Conservation (phyloP, 2,797 vertebrate species). For the Gouania willdenowi region DNA sequence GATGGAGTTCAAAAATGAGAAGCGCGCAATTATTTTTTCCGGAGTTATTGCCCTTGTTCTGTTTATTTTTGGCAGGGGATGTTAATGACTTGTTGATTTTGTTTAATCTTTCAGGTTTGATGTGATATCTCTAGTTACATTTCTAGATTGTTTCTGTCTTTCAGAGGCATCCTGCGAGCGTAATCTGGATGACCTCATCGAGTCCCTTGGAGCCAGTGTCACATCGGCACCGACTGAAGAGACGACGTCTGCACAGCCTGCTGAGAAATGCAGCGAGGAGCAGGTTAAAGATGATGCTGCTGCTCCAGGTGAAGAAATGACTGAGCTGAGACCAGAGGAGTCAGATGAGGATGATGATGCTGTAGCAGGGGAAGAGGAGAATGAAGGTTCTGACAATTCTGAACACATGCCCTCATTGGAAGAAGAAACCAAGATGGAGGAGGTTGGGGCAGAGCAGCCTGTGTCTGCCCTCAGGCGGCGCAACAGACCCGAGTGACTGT, state of each 20-base stretch:
- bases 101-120: no score
- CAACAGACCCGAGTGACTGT: slow-evolving; percentile 73
- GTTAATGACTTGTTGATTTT: no score
- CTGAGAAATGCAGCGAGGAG: background rate
- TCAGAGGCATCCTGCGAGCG: slow-evolving; percentile 71
- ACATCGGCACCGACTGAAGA: slow-evolving; percentile 12
- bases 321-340: slow-evolving; percentile 21
- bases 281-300: slow-evolving; percentile 9
- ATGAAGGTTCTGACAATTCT: slow-evolving; percentile 25
- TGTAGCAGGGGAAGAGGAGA: slow-evolving; percentile 4
- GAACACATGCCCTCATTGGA: slow-evolving; percentile 34
- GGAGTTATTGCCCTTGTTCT: no score
- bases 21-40: no score
- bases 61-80: no score
- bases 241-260: background rate
- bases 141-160: no score
- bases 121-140: no score
- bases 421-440: slow-evolving; percentile 48
- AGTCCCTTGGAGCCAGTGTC: slow-evolving; percentile 73
- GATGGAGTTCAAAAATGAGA: no score
- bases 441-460: slow-evolving; percentile 32
- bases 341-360: slow-evolving; percentile 6
- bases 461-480: slow-evolving; percentile 75
- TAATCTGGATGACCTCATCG: slow-evolving; percentile 83
- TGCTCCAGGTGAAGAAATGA: slow-evolving; percentile 3